Base-by-base conservation (phyloP, 2,113 vertebrate genomes). In the Atherinomorus stipes region DNA sequence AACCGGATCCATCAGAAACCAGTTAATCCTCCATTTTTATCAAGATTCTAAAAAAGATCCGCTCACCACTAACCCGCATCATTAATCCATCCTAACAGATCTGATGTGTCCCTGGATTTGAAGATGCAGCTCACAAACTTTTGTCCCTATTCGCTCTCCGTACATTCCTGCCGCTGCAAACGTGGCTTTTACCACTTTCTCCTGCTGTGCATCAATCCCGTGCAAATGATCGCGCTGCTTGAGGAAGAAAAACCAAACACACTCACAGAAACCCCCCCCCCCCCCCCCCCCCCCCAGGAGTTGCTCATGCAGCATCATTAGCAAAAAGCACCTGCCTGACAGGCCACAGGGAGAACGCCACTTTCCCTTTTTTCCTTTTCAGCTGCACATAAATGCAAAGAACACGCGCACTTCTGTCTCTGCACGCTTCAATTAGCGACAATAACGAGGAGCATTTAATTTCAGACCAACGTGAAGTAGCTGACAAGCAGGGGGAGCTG, bases 271-370 rank as follows among this genome's bases (percentile, higher is more conserved):
- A 85, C 68, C 64, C 64, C 70, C 71, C 54, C 69, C 69, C 56
- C 64, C 81, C 66, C 74, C 63, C 60, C 60, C 76, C 71, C 78
- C 64, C 76, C 71, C 78, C 64, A 63, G 80, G 78, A 71, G 64
- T 78, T 44, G 57, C 85, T 81, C 85, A 81, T 60, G 56, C 76
- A 78, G 74, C 76, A 92, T 93, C 88, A 92, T 85, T 85, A 85
- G 83, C 87, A 78, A 84, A 87, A 87, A 91, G 85, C 85, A 90
- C 86, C 72, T 76, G 83, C 81, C 86, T 92, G 90, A 93, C 87
- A 88, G 81, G 71, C 54, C 54, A 56, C 69, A 58, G 87, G 87
- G 84, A 85, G 74, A 34, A 38, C 4, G 83, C 78, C 87, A 90
- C 60, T 68, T 72, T 60, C 76, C 52, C 37, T 56, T 56, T 38